Percentiles rank a stretch among this genome's conserved stretches.
Evolutionary conservation across 2,797 vertebrate genomes (phyloP).

Genomic region (Clarias platycephalus): DNA sequence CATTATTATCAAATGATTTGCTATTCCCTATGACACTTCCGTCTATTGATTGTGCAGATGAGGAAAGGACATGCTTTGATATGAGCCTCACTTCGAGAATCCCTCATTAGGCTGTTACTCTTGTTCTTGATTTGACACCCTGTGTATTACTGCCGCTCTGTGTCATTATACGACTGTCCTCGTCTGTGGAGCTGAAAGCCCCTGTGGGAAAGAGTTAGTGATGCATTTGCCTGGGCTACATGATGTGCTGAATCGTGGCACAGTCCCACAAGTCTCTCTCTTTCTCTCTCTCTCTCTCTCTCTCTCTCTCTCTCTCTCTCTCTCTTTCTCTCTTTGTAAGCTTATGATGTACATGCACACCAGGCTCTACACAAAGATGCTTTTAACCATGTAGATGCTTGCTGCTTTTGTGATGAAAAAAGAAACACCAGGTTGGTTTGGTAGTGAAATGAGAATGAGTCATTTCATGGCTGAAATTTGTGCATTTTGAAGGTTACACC

Average conservation of each 20-base stretch:
- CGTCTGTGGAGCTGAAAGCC: conserved; percentile 41
- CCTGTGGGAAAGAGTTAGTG: conserved; percentile 46
- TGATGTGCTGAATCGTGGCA: conserved; percentile 47
- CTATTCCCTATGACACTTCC: conserved; percentile 32
- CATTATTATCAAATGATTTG: conserved; percentile 34
- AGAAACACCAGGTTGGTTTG: conserved; percentile 18
- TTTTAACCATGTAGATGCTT: conserved; percentile 42
- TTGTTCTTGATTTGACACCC: conserved; percentile 39
- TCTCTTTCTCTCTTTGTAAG: not conserved
- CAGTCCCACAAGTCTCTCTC: conserved; percentile 35
- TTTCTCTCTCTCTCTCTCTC: conserved; percentile 13
- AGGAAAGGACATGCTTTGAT: conserved; percentile 41
- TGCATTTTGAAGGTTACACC: not conserved
- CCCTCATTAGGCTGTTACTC: conserved; percentile 35
- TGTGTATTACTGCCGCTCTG: conserved; percentile 32
- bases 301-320: conserved; percentile 22
- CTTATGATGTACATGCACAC: conserved; percentile 4
- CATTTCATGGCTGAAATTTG: not conserved
- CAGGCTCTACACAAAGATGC: conserved; percentile 34
- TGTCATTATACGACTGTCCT: conserved; percentile 32
- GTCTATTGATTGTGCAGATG: conserved; percentile 28
- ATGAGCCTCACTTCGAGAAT: conserved; percentile 23
- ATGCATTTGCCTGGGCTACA: conserved; percentile 36
- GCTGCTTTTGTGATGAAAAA: conserved; percentile 25
- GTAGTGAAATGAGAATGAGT: conserved; percentile 28